phyloP scores from a whole-genome alignment of 2,888 invertebrate species.

The Neoascia interrupta region DNA sequence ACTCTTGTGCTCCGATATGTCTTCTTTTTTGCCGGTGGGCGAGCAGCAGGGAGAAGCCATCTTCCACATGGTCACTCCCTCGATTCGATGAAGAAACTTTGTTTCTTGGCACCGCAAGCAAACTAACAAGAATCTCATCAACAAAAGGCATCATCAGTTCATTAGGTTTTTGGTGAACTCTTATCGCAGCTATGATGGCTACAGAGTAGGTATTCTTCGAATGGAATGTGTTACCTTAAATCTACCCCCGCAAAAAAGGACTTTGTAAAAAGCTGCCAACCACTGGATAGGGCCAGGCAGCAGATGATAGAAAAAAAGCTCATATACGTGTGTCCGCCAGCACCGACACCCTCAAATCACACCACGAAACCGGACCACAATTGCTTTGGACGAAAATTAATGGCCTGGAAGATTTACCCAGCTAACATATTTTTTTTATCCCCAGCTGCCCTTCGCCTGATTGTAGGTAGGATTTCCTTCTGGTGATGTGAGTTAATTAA shows the following conservation, averaged over 20 bases:
- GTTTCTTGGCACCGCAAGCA: conserved; percentile 63
- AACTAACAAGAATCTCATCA: conserved; percentile 68
- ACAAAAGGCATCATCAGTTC: conserved; percentile 71
- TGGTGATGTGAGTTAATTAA: conserved; percentile 67
- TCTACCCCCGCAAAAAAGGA: conserved; percentile 9
- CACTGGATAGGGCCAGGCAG: conserved; percentile 12
- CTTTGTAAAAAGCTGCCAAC: conserved; percentile 33
- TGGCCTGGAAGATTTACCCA: conserved; percentile 64
- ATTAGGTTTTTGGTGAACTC: conserved; percentile 70
- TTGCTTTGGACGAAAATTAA: conserved; percentile 67
- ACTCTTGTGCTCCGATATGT: conserved; percentile 45
- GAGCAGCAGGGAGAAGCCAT: conserved; percentile 4
- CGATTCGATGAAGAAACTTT: conserved; percentile 30
- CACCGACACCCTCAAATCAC: conserved; percentile 64
- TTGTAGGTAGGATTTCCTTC: conserved; percentile 67
- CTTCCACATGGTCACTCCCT: conserved; percentile 33
- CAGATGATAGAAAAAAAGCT: conserved; percentile 4
- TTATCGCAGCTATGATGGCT: conserved; percentile 38
- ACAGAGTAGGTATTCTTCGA: conserved; percentile 6
- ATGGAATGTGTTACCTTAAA: conserved; percentile 41
- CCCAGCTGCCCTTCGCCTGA: conserved; percentile 29
- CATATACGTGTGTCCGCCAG: conserved; percentile 43
- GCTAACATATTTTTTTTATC: conserved; percentile 49
- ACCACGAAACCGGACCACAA: conserved; percentile 61
- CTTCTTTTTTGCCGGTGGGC: neutral